These are phyloP conservation scores for Solea senegalensis DNA, from an alignment of 2,113 vertebrate genomes.

Conservation along the genomic window DNA sequence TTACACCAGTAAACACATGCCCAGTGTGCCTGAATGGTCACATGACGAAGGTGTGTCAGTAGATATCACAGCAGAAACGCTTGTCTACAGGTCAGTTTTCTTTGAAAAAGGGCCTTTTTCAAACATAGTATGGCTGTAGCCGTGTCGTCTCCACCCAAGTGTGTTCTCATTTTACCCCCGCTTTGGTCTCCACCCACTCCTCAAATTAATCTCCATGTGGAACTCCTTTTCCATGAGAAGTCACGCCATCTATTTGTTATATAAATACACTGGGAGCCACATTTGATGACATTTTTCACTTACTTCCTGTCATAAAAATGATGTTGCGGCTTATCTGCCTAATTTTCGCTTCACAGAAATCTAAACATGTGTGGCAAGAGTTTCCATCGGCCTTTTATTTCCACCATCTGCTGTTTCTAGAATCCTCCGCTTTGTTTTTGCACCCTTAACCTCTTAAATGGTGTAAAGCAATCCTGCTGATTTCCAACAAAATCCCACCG, in stretches of 20 bases:
- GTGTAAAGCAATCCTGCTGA: slow-evolving; percentile 14
- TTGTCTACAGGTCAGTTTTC: no score
- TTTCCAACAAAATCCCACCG: slow-evolving; percentile 23
- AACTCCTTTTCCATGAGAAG: not conserved
- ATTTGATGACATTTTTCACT: slow-evolving; percentile 7
- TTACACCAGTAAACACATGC: no score
- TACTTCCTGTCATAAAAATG: slow-evolving; percentile 13
- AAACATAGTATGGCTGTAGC: no score
- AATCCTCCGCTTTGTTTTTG: slow-evolving; percentile 20
- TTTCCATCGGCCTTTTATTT: slow-evolving; percentile 20
- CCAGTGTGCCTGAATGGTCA: no score
- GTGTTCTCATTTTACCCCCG: not conserved
- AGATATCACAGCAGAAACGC: no score
- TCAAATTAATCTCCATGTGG: not conserved
- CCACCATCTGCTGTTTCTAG: slow-evolving; percentile 19
- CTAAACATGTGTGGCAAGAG: slow-evolving; percentile 18
- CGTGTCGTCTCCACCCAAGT: not conserved
- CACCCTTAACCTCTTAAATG: slow-evolving; percentile 20
- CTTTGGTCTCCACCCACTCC: slow-evolving; percentile 7
- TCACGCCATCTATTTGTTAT: not conserved
- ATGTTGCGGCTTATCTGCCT: slow-evolving; percentile 5
- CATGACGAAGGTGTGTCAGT: no score
- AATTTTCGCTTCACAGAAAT: not conserved
- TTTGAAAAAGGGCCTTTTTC: no score
- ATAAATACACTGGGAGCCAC: slow-evolving; percentile 16